Evolutionary conservation across 2,113 vertebrate genomes (phyloP).

Genomic region (Odobenus rosmarus): DNA sequence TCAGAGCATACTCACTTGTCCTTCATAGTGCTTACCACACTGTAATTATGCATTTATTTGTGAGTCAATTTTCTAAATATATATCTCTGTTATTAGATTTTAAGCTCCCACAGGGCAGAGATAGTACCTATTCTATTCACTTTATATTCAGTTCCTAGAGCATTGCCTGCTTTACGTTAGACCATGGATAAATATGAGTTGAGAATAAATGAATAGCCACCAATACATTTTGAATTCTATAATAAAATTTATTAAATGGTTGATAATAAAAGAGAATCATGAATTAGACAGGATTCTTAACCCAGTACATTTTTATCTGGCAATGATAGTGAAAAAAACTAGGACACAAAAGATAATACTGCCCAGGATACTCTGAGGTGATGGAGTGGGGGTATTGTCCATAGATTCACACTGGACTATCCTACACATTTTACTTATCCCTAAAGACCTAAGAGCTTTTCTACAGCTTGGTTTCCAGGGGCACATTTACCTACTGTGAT

Average conservation of each 20-base stretch:
- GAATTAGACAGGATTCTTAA: slow-evolving; percentile 31
- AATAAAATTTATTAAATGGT: slow-evolving; percentile 11
- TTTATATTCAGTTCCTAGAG: background rate
- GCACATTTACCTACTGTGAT: background rate
- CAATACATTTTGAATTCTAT: background rate
- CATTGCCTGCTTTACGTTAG: background rate
- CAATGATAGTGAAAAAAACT: background rate
- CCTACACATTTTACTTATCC: background rate
- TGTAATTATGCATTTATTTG: background rate
- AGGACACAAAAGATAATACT: background rate
- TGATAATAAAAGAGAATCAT: background rate
- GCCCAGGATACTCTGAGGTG: background rate
- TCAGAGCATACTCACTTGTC: background rate
- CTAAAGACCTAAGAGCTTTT: background rate
- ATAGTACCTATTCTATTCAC: background rate
- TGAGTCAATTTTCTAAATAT: background rate
- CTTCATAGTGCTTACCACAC: background rate
- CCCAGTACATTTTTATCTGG: background rate
- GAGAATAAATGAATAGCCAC: background rate
- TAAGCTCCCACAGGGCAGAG: background rate
- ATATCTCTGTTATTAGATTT: background rate
- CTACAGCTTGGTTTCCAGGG: background rate
- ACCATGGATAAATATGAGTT: background rate
- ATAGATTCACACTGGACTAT: background rate
- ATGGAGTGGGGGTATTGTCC: background rate